These are phyloP conservation scores for Rhombomys opimus DNA, from an alignment of 2,113 vertebrate genomes.

Conservation along the genomic window DNA sequence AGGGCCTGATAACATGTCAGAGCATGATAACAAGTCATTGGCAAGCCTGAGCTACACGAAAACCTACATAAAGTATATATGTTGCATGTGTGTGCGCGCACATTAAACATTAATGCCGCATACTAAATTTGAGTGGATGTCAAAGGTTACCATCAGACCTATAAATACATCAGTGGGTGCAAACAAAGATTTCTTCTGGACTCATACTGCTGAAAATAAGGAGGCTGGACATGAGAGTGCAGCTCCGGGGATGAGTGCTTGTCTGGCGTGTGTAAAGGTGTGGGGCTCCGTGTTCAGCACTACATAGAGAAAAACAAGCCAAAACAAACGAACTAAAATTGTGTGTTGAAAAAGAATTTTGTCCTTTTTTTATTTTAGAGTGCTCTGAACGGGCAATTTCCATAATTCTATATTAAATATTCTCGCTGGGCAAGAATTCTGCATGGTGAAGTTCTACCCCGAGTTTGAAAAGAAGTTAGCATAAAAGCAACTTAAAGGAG, in stretches of 20 bases:
- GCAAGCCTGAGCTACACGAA: neutral
- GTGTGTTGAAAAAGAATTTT: conserved; percentile 22
- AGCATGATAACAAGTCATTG: too few species aligned
- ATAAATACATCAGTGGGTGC: neutral
- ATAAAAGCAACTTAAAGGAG: conserved; percentile 33
- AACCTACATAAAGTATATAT: neutral
- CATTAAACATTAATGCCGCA: neutral
- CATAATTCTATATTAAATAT: conserved; percentile 31
- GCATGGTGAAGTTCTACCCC: neutral
- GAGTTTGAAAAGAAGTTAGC: neutral
- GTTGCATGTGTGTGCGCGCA: neutral
- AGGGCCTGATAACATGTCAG: too few species aligned
- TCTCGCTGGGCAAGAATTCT: conserved; percentile 1
- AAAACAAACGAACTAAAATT: conserved; percentile 13
- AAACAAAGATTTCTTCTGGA: conserved; percentile 35
- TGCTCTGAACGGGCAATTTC: conserved; percentile 23
- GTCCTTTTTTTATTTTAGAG: conserved; percentile 4
- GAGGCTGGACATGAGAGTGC: too few species aligned
- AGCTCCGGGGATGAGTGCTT: too few species aligned
- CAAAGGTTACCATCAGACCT: neutral
- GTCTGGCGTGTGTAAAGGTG: neutral
- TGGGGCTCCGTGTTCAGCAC: neutral
- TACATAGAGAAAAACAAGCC: neutral
- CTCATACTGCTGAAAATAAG: neutral
- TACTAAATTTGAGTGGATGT: conserved; percentile 1